Base-by-base conservation (phyloP, 2,888 invertebrate genomes). In the Cephus pygmeus region DNA sequence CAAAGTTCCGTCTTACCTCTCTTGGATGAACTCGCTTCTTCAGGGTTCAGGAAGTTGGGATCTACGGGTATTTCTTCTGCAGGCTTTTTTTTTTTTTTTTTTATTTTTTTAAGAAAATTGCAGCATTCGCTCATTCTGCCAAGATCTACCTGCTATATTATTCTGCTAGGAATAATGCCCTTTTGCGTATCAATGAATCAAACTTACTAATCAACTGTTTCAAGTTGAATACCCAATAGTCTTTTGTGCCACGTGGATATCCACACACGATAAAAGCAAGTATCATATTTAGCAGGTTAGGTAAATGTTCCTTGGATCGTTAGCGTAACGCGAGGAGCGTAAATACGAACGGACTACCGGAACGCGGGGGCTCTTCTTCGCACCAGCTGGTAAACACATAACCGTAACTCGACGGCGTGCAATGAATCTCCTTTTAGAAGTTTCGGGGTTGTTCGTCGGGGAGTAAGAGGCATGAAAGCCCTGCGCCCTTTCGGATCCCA, bases 301-400 rank as follows among this genome's bases (percentile, higher is more conserved):
- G 56, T 56, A 56, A 56, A 56, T 56, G 56, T 56, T 56, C 56
- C 23, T 56, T 23, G 56, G 56, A 56, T 56, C 56, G 56, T 56
- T 56, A 31, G 34, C 31, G 71, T 31, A 71, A 71, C 71, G 71
- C 71, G 71, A 71, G 12, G 12, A 34, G 31, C 71, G 71, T 71
- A 71, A 71, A 71, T 71, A 34, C 71, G 34, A 34, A 34, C 75
- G 77, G 33, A 69, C 34, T 56, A 73, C 36, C 34, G 76, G 68
- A 76, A 73, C 78, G 56, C 34, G 69, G 69, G 40, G 36, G 69
- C 74, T 71, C 71, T 74, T 79, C 40, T 76, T 73, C 76, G 75
- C 75, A 78, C 82, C 81, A 79, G 79, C 79, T 82, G 82, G 82
- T 79, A 82, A 77, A 78, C 77, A 75, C 79, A 81, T 81, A 81